Conservation (phyloP, 2,113 vertebrate species). For the Plotosus lineatus region DNA sequence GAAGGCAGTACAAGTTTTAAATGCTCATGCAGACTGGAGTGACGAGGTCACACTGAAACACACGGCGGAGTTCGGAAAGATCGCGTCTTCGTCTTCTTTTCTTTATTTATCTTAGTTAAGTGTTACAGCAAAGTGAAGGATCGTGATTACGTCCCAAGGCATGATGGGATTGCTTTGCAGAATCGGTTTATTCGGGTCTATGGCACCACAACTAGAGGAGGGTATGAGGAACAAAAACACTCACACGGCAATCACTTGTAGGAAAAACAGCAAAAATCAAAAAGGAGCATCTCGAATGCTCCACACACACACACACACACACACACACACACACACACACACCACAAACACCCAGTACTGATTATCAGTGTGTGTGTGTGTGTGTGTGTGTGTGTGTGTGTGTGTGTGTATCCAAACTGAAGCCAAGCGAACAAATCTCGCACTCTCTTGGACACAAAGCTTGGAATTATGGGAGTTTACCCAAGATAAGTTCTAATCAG, state of each 20-base stretch:
- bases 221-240: slow-evolving; percentile 14
- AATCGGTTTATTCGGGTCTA: neutral
- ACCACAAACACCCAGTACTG: slow-evolving; percentile 19
- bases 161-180: slow-evolving; percentile 16
- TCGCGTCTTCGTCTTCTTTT: neutral
- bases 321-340: too few species aligned
- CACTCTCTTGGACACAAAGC: slow-evolving; percentile 3
- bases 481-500: neutral
- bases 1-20: neutral
- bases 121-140: neutral
- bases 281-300: neutral
- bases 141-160: slow-evolving; percentile 19
- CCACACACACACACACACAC: neutral
- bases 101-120: neutral
- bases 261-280: neutral
- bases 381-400: neutral
- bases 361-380: neutral
- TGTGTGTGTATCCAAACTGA: neutral
- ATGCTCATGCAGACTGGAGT: slow-evolving; percentile 41
- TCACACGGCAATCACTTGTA: neutral
- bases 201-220: slow-evolving; percentile 21
- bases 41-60: slow-evolving; percentile 35
- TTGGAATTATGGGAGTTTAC: neutral
- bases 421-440: slow-evolving; percentile 8
- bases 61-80: neutral